Base-by-base conservation (phyloP, 2,888 invertebrate genomes). In the Lomographa bimaculata region DNA sequence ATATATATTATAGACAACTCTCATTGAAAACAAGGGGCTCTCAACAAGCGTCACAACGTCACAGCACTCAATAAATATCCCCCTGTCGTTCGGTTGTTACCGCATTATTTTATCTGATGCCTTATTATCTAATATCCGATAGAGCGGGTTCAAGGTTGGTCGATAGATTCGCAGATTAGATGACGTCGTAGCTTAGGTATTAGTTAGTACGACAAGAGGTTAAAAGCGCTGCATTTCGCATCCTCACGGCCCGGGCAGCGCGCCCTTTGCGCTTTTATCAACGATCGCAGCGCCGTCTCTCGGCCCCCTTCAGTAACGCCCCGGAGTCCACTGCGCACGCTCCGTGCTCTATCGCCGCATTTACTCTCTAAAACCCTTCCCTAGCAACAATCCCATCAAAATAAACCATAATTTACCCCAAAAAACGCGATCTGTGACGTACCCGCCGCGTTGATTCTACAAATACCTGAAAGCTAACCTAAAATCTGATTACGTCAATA, bases 211-310 rank as follows among this genome's bases (percentile, higher is more conserved):
- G n/a, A n/a, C n/a, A n/a, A n/a, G n/a, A 10, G 8, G 20, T 25
- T 16, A 5, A 6, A 28, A 17, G 16, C 14, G 28, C 8, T 38
- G 37, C 48, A 39, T 39, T 19, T 62, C 61, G 63, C 61, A 68
- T 64, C 60, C 55, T 59, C 50, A 7, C 48, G 48, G 28, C 48
- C 68, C 63, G 64, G 59, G 55, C 57, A 32, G 30, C 60, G 63
- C 68, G 78, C 72, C 79, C 79, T 77, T 74, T 77, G 75, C 84
- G 79, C 79, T 80, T 85, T 82, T 84, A 79, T 85, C 86, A 83
- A 84, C 73, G 61, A 50, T 48, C 45, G 50, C 67, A 76, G 73
- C 84, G 85, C 86, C 84, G 77, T 68, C 85, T 73, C 57, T 39
- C 71, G 83, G 69, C 64, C 56, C 60, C 46, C 67, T 70, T 53